Evolutionary conservation across 2,888 invertebrate species (phyloP), one percentile per base, ranked within the genome.

Genomic region (Drosophila hawaiiensis): DNA sequence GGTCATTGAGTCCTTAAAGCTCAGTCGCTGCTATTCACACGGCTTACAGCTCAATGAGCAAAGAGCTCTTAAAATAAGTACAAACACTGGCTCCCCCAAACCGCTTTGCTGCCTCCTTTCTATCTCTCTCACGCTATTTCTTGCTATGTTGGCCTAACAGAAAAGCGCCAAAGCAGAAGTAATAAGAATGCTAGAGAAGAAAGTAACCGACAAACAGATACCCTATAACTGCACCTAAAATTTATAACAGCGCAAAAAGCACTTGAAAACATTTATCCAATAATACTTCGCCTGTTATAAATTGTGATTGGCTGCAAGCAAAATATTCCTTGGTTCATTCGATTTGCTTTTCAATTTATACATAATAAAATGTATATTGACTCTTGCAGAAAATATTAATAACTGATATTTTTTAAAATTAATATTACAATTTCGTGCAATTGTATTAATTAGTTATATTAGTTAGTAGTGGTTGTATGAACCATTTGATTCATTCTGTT

Each of bases 41-140:
- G 71, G 68, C 68, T 56, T 56, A 70, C 88, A 70, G 79, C 73
- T 84, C 74, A 82, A 67, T 90, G 76, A 73, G 76, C 90, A 84
- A 82, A 68, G 73, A 71, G 87, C 81, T 76, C 84, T 83, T 67
- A 68, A 84, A 76, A 80, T 77, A 71, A 71, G 65, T 62, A 65
- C 72, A 71, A 70, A 54, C 68, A 56, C 37, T 68, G 72, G 54
- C 60, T 59, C 39, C 37, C 35, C 35, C 55, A 56, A 29, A 9
- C n/a, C 43, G 25, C 19, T n/a, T 7, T 28, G 10, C 29, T 35
- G 6, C 16, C 16, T 25, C 25, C 7, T 19, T 7, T 12, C 35
- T 6, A 3, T 25, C 25, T 6, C 55, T 19, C n/a, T 3, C 47
- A 41, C 39, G 9, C 52, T 52, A 19, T n/a, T 31, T 53, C 53